A percentile compares a stretch with the other conserved stretches of the same genome.
phyloP scores from a whole-genome alignment of 1,140 invertebrate species.

The Glossosoma conforme region DNA sequence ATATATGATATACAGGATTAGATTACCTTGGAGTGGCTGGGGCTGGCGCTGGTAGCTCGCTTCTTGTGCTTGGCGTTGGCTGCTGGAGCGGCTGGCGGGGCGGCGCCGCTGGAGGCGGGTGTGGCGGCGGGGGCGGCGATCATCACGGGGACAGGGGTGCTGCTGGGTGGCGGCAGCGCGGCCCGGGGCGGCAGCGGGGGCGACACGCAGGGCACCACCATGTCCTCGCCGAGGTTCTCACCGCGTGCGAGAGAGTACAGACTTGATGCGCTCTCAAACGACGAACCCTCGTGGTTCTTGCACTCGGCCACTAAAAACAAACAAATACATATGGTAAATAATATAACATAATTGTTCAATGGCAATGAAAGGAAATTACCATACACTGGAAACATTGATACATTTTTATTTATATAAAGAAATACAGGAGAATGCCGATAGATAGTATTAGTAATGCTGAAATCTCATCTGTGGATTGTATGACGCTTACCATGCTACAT shows the following conservation, averaged over 20 bases:
- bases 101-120: neutral
- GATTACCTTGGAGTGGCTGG: conserved; percentile 21
- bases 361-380: too few species aligned
- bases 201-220: conserved; percentile 51
- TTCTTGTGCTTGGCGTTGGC: conserved; percentile 20
- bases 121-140: neutral
- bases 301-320: conserved; percentile 48
- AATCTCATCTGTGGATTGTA: too few species aligned
- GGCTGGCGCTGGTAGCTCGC: conserved; percentile 20
- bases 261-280: conserved; percentile 76
- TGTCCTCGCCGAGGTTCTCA: conserved; percentile 56
- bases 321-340: too few species aligned
- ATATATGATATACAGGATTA: conserved; percentile 35
- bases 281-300: conserved; percentile 64
- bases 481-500: too few species aligned
- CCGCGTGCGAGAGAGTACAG: conserved; percentile 69
- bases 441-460: too few species aligned
- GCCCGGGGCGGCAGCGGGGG: conserved; percentile 46
- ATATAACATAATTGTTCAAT: too few species aligned
- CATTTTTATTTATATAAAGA: too few species aligned
- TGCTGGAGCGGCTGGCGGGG: conserved; percentile 1
- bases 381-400: too few species aligned
- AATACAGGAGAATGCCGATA: too few species aligned
- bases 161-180: conserved; percentile 23
- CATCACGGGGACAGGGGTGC: neutral